Percentiles rank a stretch among this genome's conserved stretches.
Conservation (phyloP, 2,888 invertebrate genomes). For the Drosophila colorata region DNA sequence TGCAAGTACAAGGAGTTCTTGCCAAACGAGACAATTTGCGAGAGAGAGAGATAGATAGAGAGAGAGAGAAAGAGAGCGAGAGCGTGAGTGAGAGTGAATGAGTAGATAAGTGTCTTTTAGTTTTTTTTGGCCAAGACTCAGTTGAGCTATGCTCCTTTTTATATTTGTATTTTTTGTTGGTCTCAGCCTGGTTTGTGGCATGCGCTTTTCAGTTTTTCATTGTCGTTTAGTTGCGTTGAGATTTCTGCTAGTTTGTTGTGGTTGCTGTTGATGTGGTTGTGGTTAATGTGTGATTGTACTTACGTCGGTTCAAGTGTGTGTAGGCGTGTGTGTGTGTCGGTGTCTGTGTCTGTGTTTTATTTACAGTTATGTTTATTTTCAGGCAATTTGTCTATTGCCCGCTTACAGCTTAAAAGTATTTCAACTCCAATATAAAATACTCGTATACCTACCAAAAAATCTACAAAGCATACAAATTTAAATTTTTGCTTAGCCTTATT, state of each 20-base stretch:
- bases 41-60: conserved; percentile 31
- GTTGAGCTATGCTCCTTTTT: conserved; percentile 30
- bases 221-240: conserved; percentile 40
- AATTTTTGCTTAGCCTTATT: conserved; percentile 42
- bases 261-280: conserved; percentile 22
- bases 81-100: conserved; percentile 17
- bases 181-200: conserved; percentile 48
- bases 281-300: conserved; percentile 52
- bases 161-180: background rate
- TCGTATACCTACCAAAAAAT: conserved; percentile 48
- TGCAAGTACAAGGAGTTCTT: conserved; percentile 76
- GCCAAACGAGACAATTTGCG: conserved; percentile 50
- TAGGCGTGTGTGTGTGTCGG: conserved; percentile 12
- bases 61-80: conserved; percentile 20
- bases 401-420: conserved; percentile 30
- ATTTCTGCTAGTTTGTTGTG: conserved; percentile 34
- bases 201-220: conserved; percentile 46
- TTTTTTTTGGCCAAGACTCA: conserved; percentile 33
- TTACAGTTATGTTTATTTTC: conserved; percentile 54
- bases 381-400: conserved; percentile 27
- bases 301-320: conserved; percentile 67
- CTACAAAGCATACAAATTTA: conserved; percentile 41
- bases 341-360: conserved; percentile 50
- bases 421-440: conserved; percentile 18
- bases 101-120: conserved; percentile 30